phyloP scores from a whole-genome alignment of 2,888 invertebrate species.

The Melanotus villosus region DNA sequence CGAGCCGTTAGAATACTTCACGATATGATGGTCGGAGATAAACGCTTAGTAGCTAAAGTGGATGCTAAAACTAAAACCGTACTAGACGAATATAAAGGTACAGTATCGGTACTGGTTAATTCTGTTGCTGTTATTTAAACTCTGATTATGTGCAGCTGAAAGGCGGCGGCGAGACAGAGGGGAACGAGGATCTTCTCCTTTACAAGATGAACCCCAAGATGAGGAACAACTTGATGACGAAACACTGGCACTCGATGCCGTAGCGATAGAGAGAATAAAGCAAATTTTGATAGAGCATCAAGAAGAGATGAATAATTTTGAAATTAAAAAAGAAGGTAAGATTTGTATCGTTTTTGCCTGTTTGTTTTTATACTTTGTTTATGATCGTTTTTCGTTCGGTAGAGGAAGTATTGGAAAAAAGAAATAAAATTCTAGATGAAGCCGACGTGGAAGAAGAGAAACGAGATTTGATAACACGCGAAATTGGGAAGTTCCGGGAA shows the following conservation, averaged over 20 bases:
- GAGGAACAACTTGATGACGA: slow-evolving; percentile 82
- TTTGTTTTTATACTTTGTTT: too few relatives aligned
- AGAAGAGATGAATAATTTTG: slow-evolving; percentile 81
- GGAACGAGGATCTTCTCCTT: slow-evolving; percentile 73
- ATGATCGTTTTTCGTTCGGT: slow-evolving; percentile 52
- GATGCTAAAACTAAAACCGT: slow-evolving; percentile 97
- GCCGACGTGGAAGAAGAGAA: slow-evolving; percentile 97
- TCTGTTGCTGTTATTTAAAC: too few relatives aligned
- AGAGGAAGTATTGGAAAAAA: slow-evolving; percentile 79
- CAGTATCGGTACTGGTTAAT: too few relatives aligned
- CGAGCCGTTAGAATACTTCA: slow-evolving; percentile 94
- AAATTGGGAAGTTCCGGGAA: slow-evolving; percentile 98
- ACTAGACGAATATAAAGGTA: slow-evolving; percentile 93
- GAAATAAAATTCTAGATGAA: slow-evolving; percentile 81
- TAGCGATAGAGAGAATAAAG: slow-evolving; percentile 83
- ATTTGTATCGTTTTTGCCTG: too few relatives aligned
- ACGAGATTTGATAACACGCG: slow-evolving; percentile 94
- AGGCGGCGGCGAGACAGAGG: slow-evolving; percentile 69
- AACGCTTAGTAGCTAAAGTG: slow-evolving; percentile 94
- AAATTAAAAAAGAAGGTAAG: slow-evolving; percentile 75
- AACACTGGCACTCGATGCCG: slow-evolving; percentile 81
- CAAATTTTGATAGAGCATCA: slow-evolving; percentile 88
- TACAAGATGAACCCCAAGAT: slow-evolving; percentile 73
- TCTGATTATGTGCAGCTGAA: slow-evolving; percentile 68
- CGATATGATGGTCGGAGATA: slow-evolving; percentile 93